Conservation (phyloP, 2,113 vertebrate species). For the Clinocottus analis region DNA sequence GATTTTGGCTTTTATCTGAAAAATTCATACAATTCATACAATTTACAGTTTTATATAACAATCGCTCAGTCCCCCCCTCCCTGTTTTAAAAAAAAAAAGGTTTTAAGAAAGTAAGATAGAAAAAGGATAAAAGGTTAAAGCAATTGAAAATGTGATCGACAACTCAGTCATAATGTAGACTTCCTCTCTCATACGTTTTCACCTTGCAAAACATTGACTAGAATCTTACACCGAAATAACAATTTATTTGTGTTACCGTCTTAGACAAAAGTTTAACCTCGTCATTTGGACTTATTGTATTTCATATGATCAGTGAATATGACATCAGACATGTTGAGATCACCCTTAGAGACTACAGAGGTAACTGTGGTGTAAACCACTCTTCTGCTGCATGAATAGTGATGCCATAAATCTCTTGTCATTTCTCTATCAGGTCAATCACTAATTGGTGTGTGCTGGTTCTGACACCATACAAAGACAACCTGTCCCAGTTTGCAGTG, state of each 20-base stretch:
- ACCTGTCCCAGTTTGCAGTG: slow-evolving; percentile 24
- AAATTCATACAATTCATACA: too few relatives aligned
- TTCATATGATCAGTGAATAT: not conserved
- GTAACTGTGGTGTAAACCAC: too few relatives aligned
- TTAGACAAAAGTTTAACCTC: not conserved
- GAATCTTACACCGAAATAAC: not conserved
- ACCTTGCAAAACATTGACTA: not conserved
- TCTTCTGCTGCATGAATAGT: too few relatives aligned
- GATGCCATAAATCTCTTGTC: not conserved
- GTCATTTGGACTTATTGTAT: not conserved
- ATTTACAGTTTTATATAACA: too few relatives aligned
- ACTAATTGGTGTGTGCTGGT: slow-evolving; percentile 14
- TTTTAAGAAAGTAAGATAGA: too few relatives aligned
- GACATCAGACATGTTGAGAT: not conserved
- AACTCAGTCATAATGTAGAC: not conserved
- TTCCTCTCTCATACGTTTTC: not conserved
- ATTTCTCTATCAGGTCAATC: slow-evolving; percentile 5
- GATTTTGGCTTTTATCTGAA: too few relatives aligned
- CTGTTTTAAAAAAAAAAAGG: too few relatives aligned
- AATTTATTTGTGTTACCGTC: not conserved
- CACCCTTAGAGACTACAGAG: not conserved
- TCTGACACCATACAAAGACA: slow-evolving; percentile 10
- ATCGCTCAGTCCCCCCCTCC: too few relatives aligned
- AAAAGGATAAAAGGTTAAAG: not conserved
- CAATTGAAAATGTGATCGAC: not conserved